Evolutionary conservation across 2,888 invertebrate species (phyloP), one percentile per base, ranked within the genome.

Genomic region (Octonoba sinensis): DNA sequence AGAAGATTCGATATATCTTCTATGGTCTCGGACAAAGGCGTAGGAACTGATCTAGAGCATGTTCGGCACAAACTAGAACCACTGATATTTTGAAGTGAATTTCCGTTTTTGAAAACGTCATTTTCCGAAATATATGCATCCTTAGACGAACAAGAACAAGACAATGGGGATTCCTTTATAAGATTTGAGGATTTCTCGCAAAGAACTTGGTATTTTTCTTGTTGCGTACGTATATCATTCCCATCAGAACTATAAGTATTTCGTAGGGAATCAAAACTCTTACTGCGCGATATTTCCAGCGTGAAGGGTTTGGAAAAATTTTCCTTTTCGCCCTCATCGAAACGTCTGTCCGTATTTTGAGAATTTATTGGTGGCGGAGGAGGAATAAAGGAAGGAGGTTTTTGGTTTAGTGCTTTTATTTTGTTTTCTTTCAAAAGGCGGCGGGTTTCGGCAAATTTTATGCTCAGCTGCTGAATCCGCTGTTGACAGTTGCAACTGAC

Each of bases 381-480:
- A 3, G 81, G 81, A 18, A 46, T 59, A 18, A 82, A 82, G 8
- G 69, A 24, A 1, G 81, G 81, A 47, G 74, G 74, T 18, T 82
- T 60, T n/a, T 15, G 15, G 20, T 82, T 65, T 44, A 82, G 46
- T 16, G 56, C 73, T 11, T 36, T 66, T 20, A 82, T 82, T 16
- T 70, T 65, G 24, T 82, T 82, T 16, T 47, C 47, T 46, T 46
- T 75, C 44, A 82, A 49, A 16, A 74, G 65, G n/a, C 64, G 56
- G 0, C 47, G 56, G 12, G 69, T 64, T 18, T 69, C 64, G 3
- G 69, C 27, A 36, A 75, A 82, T 47, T 75, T 75, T 11, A 27
- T 47, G 22, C 65, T 18, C 0, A 82, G 66, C 13, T 65, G 57
- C 2, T 27, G 69, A 18, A 74, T 69, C 36, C 70, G 66, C 47